These are phyloP conservation scores for Proteles cristata DNA, from an alignment of 2,113 vertebrate species.

Conservation along the genomic window DNA sequence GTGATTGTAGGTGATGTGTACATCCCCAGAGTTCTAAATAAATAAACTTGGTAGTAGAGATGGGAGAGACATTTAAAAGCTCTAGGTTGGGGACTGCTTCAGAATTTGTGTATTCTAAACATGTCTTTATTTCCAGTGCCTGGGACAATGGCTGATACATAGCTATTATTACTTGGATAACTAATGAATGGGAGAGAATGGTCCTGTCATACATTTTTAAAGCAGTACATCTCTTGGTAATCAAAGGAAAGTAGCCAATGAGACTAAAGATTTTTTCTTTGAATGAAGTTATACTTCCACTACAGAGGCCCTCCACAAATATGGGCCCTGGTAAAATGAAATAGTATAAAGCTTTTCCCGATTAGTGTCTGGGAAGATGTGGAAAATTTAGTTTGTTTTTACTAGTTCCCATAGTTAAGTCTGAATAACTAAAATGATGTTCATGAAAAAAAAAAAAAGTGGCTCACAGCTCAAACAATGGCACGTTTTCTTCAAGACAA, in stretches of 20 bases:
- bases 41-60: neutral
- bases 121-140: neutral
- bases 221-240: neutral
- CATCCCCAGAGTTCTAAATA: neutral
- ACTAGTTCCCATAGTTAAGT: neutral
- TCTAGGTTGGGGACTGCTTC: neutral
- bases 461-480: neutral
- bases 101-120: neutral
- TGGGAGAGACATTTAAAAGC: neutral
- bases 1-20: neutral
- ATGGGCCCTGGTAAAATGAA: neutral
- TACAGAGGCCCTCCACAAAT: neutral
- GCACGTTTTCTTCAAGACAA: neutral
- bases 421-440: neutral
- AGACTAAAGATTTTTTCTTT: slow-evolving; percentile 5
- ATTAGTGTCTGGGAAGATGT: neutral
- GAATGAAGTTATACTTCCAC: neutral
- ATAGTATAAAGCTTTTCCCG: neutral
- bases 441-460: neutral
- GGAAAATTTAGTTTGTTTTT: slow-evolving; percentile 13
- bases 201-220: neutral
- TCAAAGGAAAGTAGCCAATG: neutral
- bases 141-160: neutral
- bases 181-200: neutral
- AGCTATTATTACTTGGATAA: neutral